Conservation (phyloP, 2,113 vertebrate species). For the Machaerirhynchus nigripectus region DNA sequence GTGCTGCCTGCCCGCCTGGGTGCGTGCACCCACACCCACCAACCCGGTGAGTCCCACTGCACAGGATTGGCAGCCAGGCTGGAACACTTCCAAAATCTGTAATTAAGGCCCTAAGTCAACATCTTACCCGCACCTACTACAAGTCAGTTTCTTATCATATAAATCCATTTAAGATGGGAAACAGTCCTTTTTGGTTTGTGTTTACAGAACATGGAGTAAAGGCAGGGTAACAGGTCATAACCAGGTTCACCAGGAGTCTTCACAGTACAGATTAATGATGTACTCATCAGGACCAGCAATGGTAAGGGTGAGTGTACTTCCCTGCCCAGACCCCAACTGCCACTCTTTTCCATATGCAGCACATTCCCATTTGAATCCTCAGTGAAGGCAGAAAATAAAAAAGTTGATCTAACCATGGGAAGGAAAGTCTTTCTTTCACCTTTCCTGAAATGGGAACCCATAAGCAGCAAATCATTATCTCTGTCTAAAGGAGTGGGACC, state of each 20-base stretch:
- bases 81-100: neutral
- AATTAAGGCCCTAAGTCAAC: neutral
- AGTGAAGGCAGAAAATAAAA: neutral
- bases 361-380: neutral
- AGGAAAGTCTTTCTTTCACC: neutral
- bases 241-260: neutral
- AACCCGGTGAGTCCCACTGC: neutral
- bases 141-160: neutral
- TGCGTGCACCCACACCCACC: neutral
- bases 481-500: neutral
- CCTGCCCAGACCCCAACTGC: neutral
- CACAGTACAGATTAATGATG: neutral
- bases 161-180: neutral
- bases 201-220: neutral
- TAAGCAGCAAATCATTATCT: neutral
- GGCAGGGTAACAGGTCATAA: neutral
- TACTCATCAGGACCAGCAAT: neutral
- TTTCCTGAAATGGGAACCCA: neutral
- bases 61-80: neutral
- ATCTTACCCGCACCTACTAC: neutral
- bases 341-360: neutral
- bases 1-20: rapidly evolving
- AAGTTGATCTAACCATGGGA: neutral
- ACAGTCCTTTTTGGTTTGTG: neutral
- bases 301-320: neutral